Evolutionary conservation across 1,140 invertebrate species (phyloP).

Genomic region (Rhizoglyphus robini): DNA sequence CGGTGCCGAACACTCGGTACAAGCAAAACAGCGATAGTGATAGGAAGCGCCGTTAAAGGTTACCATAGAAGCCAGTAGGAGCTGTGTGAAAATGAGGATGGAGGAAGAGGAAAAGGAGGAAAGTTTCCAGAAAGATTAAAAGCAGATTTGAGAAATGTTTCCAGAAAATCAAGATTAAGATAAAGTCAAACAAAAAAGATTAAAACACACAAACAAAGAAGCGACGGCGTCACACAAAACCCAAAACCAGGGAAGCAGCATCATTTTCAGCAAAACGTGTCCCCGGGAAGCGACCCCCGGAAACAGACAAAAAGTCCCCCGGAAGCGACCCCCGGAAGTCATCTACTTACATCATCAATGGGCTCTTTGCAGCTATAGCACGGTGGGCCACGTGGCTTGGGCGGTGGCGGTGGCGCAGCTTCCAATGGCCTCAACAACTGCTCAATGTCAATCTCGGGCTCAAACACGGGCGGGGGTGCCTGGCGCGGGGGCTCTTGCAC

Average conservation of each 20-base stretch:
- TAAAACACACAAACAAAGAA: background rate
- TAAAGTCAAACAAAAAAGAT: background rate
- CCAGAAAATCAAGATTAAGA: background rate
- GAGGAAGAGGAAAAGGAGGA: background rate
- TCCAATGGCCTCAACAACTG: background rate
- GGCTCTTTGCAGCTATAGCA: constrained; percentile 9
- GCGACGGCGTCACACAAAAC: background rate
- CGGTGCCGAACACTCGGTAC: constrained; percentile 40
- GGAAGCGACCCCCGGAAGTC: too few species aligned
- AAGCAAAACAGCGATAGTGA: constrained; percentile 41
- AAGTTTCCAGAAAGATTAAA: constrained; percentile 26
- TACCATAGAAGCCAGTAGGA: constrained; percentile 28
- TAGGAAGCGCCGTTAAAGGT: constrained; percentile 34
- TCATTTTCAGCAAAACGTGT: background rate
- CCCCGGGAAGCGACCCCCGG: too few species aligned
- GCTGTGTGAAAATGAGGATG: background rate
- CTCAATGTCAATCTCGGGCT: constrained; percentile 11
- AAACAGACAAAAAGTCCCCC: too few species aligned
- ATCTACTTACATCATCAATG: constrained; percentile 15
- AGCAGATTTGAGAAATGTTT: background rate
- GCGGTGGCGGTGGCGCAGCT: background rate
- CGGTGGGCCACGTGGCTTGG: background rate
- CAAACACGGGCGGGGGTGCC: constrained; percentile 2
- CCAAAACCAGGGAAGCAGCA: background rate
- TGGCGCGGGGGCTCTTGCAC: background rate